Evolutionary conservation across 64 coral and sea anemone species (phyloP).

Genomic region (Montipora foliosa): DNA sequence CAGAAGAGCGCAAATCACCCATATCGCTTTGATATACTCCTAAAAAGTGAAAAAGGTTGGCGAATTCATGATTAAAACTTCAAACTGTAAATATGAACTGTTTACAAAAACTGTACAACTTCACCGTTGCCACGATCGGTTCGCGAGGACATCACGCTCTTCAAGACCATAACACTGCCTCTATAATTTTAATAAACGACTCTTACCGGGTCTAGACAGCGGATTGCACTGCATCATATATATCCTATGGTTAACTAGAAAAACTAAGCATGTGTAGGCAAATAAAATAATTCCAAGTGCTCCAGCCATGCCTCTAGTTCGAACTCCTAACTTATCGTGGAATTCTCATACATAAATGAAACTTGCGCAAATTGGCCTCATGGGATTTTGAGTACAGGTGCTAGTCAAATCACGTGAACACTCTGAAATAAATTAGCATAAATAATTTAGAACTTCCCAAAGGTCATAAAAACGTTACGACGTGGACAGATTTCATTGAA

Average conservation of each 20-base stretch:
- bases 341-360: constrained; percentile 99
- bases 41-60: constrained; percentile 54
- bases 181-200: constrained; percentile 16
- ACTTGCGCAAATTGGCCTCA: constrained; percentile 85
- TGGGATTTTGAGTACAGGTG: constrained; percentile 95
- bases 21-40: constrained; percentile 93
- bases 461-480: not conserved
- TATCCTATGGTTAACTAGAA: constrained; percentile 96
- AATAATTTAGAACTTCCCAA: not conserved
- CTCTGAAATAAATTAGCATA: constrained; percentile 38
- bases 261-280: constrained; percentile 88
- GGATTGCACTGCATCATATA: constrained; percentile 99
- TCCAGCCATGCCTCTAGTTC: constrained; percentile 81
- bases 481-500: constrained; percentile 40
- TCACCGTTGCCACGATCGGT: constrained; percentile 70
- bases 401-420: constrained; percentile 78
- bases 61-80: constrained; percentile 6
- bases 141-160: constrained; percentile 65
- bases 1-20: constrained; percentile 94
- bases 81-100: constrained; percentile 13
- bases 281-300: constrained; percentile 90
- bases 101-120: constrained; percentile 54
- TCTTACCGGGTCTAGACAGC: constrained; percentile 94
- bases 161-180: constrained; percentile 67
- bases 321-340: constrained; percentile 73